Evolutionary conservation across 1,140 invertebrate species (phyloP).

Genomic region (Zaprionus camerounensis): DNA sequence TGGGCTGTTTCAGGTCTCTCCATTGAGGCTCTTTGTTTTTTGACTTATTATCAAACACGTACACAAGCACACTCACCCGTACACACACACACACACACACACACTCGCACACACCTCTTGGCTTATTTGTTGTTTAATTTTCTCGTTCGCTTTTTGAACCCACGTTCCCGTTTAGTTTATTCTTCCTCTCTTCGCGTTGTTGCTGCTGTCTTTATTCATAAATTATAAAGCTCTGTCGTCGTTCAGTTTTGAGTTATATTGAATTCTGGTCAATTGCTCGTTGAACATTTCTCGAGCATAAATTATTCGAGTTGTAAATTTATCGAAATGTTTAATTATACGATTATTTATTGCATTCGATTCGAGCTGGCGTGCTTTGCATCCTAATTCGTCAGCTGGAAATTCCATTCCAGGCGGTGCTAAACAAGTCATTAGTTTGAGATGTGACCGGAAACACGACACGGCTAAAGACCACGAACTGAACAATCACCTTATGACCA

Average conservation of each 20-base stretch:
- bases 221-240: conserved; percentile 52
- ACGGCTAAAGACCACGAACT: not conserved
- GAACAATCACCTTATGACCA: not conserved
- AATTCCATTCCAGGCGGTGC: conserved; percentile 14
- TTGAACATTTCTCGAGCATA: conserved; percentile 67
- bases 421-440: conserved; percentile 56
- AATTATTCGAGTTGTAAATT: conserved; percentile 75
- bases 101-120: conserved; percentile 23
- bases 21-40: conserved; percentile 35
- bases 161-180: conserved; percentile 39
- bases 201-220: conserved; percentile 55
- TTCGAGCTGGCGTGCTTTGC: conserved; percentile 56
- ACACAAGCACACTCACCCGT: conserved; percentile 14
- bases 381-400: conserved; percentile 35
- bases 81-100: conserved; percentile 1
- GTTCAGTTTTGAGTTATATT: conserved; percentile 11
- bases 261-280: conserved; percentile 73
- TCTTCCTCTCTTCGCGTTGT: conserved; percentile 7
- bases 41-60: conserved; percentile 51
- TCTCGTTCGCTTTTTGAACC: conserved; percentile 9
- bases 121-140: conserved; percentile 51
- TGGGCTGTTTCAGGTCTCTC: conserved; percentile 8
- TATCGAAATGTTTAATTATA: conserved; percentile 73
- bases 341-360: conserved; percentile 77
- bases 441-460: conserved; percentile 63